Percentiles rank a stretch among this genome's conserved stretches.
phyloP scores from a whole-genome alignment of 30 jellyfish, hydroid and myxozoan genomes.

The Chrysaora quinquecirrha region DNA sequence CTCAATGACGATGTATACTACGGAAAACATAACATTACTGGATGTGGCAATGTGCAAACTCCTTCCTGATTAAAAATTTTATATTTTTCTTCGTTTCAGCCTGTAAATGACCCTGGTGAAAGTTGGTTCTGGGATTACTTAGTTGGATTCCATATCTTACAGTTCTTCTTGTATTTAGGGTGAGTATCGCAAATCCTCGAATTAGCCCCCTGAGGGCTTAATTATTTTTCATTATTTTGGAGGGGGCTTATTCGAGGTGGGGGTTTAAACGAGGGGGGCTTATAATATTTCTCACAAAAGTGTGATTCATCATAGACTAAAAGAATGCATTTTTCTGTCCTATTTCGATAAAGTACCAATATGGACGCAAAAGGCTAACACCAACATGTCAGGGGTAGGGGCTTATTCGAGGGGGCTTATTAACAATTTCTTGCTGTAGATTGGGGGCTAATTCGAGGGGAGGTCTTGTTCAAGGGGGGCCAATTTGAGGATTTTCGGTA shows the following conservation, averaged over 20 bases:
- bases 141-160: constrained; percentile 47
- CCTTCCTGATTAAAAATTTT: background rate
- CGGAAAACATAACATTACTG: background rate
- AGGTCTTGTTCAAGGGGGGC: background rate
- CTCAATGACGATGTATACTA: background rate
- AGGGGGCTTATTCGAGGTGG: too few relatives aligned
- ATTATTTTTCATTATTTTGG: too few relatives aligned
- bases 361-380: too few relatives aligned
- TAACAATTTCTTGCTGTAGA: background rate
- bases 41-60: background rate
- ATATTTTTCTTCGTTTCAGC: constrained; percentile 19
- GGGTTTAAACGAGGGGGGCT: background rate
- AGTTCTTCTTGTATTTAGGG: constrained; percentile 62
- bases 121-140: constrained; percentile 80
- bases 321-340: background rate
- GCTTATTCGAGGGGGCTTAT: too few relatives aligned
- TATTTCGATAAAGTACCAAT: too few relatives aligned
- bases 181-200: too few relatives aligned
- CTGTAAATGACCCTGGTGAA: constrained; percentile 43
- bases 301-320: too few relatives aligned
- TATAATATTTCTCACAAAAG: background rate
- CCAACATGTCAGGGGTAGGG: too few relatives aligned
- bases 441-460: background rate
- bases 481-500: background rate
- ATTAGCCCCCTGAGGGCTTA: too few relatives aligned